These are phyloP conservation scores for Drosophila mimica DNA, from an alignment of 2,888 invertebrate genomes.

Conservation along the genomic window DNA sequence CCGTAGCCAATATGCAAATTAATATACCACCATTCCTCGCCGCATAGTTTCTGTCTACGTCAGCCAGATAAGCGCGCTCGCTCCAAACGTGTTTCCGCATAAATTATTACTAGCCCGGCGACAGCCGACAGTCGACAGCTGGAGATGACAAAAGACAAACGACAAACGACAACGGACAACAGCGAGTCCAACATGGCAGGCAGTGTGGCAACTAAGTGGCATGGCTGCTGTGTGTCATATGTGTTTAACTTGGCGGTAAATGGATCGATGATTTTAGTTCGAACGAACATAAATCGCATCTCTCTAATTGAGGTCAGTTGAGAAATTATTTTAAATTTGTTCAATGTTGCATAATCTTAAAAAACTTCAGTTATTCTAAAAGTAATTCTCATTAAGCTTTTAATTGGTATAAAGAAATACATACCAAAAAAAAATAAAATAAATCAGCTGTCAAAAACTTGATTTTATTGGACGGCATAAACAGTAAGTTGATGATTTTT, in stretches of 20 bases:
- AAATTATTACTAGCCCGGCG: slow-evolving; percentile 55
- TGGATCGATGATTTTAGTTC: no score
- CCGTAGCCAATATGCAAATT: slow-evolving; percentile 53
- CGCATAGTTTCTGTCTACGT: slow-evolving; percentile 23
- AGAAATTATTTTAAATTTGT: not conserved
- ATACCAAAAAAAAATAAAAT: not conserved
- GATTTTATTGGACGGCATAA: not conserved
- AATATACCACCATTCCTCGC: slow-evolving; percentile 32
- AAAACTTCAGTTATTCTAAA: not conserved
- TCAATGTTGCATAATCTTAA: not conserved
- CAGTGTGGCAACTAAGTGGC: slow-evolving; percentile 36
- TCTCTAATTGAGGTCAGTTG: not conserved
- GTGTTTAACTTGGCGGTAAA: slow-evolving; percentile 14
- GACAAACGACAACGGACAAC: not conserved
- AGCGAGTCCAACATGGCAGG: slow-evolving; percentile 47
- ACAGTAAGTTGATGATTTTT: not conserved
- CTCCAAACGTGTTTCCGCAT: slow-evolving; percentile 81
- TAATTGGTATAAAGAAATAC: not conserved
- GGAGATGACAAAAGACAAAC: slow-evolving; percentile 13
- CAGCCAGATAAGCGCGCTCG: slow-evolving; percentile 61
- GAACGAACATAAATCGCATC: not conserved
- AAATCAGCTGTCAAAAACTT: not conserved
- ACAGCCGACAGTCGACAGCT: not conserved
- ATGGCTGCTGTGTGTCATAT: slow-evolving; percentile 23
- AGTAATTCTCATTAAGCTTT: not conserved